phyloP scores from a whole-genome alignment of 2,797 vertebrate genomes.

The Poecilia gillii region DNA sequence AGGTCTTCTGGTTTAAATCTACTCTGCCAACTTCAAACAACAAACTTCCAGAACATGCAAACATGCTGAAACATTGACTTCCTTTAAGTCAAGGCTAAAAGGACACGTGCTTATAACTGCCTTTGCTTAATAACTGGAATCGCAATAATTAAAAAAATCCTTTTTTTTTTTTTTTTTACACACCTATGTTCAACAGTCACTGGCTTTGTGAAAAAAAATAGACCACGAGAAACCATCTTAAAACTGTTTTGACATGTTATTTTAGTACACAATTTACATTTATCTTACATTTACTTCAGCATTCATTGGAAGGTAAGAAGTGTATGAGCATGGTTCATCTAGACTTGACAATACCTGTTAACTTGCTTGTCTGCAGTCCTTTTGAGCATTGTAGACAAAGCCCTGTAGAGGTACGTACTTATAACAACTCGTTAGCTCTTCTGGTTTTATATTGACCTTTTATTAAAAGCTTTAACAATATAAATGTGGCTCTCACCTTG shows the following conservation, averaged over 20 bases:
- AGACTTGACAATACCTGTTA: neutral
- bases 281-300: neutral
- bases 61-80: no score
- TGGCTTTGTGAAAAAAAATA: neutral
- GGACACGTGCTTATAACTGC: no score
- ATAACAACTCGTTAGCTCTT: slow-evolving; percentile 19
- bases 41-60: no score
- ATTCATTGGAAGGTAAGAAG: neutral
- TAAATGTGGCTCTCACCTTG: slow-evolving; percentile 55
- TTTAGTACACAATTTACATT: neutral
- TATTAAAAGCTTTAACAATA: slow-evolving; percentile 22
- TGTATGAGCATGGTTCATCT: neutral
- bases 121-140: no score
- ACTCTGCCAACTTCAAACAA: no score
- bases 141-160: neutral
- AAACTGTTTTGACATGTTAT: neutral
- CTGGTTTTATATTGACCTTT: slow-evolving; percentile 39
- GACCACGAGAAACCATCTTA: neutral
- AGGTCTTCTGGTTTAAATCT: no score
- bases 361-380: neutral
- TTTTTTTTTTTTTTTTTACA: no score
- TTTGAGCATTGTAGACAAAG: neutral
- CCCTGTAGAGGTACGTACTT: neutral
- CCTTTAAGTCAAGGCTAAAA: no score
- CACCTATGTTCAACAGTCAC: neutral